Evolutionary conservation across 2,113 vertebrate species (phyloP).

Genomic region (Ameiurus melas): DNA sequence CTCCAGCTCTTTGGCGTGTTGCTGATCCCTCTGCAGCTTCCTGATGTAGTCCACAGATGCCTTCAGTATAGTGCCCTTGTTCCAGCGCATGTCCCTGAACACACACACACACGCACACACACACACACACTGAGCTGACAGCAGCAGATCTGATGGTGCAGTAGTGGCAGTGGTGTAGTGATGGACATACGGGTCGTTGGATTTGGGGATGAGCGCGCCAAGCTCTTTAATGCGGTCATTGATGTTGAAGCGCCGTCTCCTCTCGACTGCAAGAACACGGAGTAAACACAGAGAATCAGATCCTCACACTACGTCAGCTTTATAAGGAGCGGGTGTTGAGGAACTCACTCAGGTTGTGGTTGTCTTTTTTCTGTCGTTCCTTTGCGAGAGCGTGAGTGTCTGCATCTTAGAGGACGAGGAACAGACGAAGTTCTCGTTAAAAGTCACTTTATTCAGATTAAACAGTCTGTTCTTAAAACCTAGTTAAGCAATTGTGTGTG

Average conservation of each 20-base stretch:
- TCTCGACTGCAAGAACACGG: conserved; percentile 67
- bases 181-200: conserved; percentile 76
- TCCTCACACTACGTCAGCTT: neutral
- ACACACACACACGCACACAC: conserved; percentile 38
- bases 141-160: neutral
- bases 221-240: conserved; percentile 81
- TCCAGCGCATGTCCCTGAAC: conserved; percentile 96
- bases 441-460: neutral
- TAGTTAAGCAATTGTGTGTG: neutral
- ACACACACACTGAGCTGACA: conserved; percentile 33
- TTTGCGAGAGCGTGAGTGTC: conserved; percentile 91
- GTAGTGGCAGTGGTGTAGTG: neutral
- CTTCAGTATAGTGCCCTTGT: conserved; percentile 98
- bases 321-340: neutral
- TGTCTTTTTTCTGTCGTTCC: conserved; percentile 97
- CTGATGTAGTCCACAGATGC: conserved; percentile 97
- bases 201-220: conserved; percentile 79
- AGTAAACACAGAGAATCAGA: too few relatives aligned
- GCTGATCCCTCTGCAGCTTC: conserved; percentile 92
- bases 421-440: conserved; percentile 17
- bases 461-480: neutral
- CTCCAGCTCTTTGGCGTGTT: conserved; percentile 91
- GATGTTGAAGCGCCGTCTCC: conserved; percentile 78
- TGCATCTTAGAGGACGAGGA: conserved; percentile 74
- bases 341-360: conserved; percentile 96